phyloP scores from a whole-genome alignment of 2,888 invertebrate genomes.

The Eubasilissa splendida region DNA sequence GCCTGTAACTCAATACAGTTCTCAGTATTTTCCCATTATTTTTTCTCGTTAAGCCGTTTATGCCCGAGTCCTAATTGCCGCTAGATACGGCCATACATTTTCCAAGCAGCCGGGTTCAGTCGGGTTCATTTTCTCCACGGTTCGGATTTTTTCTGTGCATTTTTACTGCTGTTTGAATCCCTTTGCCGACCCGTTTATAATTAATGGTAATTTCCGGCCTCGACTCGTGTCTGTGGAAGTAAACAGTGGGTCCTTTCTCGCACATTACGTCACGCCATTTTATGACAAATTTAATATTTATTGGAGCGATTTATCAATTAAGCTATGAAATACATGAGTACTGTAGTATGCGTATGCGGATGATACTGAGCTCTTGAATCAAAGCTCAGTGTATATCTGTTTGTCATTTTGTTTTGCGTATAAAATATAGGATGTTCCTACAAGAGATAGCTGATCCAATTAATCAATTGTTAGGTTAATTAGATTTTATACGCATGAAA shows the following conservation, averaged over 20 bases:
- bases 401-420: no score
- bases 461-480: no score
- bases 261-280: slow-evolving; percentile 1
- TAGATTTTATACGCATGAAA: no score
- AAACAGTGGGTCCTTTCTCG: slow-evolving; percentile 41
- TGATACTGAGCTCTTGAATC: no score
- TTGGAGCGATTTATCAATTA: no score
- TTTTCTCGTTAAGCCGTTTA: slow-evolving; percentile 44
- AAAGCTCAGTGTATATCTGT: no score
- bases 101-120: slow-evolving; percentile 35
- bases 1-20: slow-evolving; percentile 48
- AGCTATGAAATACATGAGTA: no score
- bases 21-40: slow-evolving; percentile 42
- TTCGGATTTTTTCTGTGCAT: slow-evolving; percentile 33
- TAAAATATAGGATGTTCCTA: no score
- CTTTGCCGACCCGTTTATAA: slow-evolving; percentile 66
- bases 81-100: slow-evolving; percentile 38
- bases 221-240: slow-evolving; percentile 59
- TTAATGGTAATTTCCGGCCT: slow-evolving; percentile 71
- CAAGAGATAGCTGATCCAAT: no score
- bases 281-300: slow-evolving; percentile 23
- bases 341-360: no score
- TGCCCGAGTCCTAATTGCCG: slow-evolving; percentile 50
- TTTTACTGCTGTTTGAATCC: slow-evolving; percentile 51
- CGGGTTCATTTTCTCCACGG: slow-evolving; percentile 50